These are phyloP conservation scores for Hydractinia echinata DNA, from an alignment of 30 jellyfish, hydroid and myxozoan genomes.

Conservation along the genomic window DNA sequence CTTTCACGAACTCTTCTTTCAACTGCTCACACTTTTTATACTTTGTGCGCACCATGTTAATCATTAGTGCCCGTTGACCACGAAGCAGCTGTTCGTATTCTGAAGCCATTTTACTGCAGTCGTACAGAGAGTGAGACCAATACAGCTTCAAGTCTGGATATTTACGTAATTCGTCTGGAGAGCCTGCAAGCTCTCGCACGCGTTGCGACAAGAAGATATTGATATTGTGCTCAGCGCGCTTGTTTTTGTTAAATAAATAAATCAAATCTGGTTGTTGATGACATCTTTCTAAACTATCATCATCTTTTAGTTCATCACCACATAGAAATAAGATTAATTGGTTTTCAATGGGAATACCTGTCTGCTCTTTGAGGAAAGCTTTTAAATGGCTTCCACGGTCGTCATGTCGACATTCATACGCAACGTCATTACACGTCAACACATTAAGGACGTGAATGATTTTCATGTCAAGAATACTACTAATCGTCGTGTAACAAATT, in stretches of 20 bases:
- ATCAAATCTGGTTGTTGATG: neutral
- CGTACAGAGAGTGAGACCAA: constrained; percentile 9
- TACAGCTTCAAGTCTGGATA: neutral
- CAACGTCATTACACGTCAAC: neutral
- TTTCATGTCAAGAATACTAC: neutral
- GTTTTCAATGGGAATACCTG: neutral
- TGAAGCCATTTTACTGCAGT: neutral
- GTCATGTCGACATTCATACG: neutral
- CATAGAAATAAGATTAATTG: neutral
- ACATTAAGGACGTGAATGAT: neutral
- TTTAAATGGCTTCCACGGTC: neutral
- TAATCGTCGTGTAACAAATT: neutral
- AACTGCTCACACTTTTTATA: neutral
- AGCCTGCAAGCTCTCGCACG: constrained; percentile 16
- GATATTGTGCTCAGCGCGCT: neutral
- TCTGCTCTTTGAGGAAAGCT: neutral
- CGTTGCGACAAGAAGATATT: neutral
- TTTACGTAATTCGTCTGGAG: constrained; percentile 7
- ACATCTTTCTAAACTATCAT: neutral
- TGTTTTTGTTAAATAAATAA: neutral
- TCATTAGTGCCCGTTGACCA: constrained; percentile 10
- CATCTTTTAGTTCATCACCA: neutral
- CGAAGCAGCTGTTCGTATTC: neutral
- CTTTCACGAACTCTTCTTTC: neutral
- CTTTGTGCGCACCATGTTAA: neutral